These are phyloP conservation scores for Eilema caniola DNA, from an alignment of 2,888 invertebrate genomes.

Conservation along the genomic window DNA sequence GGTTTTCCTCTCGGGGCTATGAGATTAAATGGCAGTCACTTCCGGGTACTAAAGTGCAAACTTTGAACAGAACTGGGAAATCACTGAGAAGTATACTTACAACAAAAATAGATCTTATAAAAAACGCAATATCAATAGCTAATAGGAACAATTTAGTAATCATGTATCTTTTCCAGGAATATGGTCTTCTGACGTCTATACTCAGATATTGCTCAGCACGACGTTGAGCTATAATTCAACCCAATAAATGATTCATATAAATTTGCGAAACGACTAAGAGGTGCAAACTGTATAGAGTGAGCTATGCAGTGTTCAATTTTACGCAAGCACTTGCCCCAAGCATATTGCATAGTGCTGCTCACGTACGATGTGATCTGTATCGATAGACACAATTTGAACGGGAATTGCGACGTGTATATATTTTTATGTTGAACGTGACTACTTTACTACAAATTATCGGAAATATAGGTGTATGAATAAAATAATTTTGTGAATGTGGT, in stretches of 20 bases:
- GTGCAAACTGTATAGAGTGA: constrained; percentile 76
- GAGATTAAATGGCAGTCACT: too few relatives aligned
- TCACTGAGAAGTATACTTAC: neutral
- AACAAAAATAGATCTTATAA: neutral
- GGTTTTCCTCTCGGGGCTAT: too few relatives aligned
- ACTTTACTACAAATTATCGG: constrained; percentile 29
- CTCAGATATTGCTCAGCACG: constrained; percentile 61
- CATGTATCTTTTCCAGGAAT: constrained; percentile 44
- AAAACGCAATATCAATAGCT: constrained; percentile 42
- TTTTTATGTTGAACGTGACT: constrained; percentile 40
- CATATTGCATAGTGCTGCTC: constrained; percentile 61
- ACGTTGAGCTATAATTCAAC: constrained; percentile 73
- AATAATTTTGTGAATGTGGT: too few relatives aligned
- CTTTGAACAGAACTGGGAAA: too few relatives aligned
- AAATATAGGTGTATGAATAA: constrained; percentile 8
- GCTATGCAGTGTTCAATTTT: constrained; percentile 73
- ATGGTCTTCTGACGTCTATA: constrained; percentile 60
- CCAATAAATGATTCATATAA: constrained; percentile 81
- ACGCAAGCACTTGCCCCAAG: constrained; percentile 68
- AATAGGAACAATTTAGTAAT: constrained; percentile 48
- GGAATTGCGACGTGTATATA: constrained; percentile 38
- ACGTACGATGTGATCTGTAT: constrained; percentile 37
- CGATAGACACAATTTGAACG: constrained; percentile 53
- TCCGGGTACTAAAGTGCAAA: too few relatives aligned
- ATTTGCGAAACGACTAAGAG: constrained; percentile 78